Evolutionary conservation across 2,888 invertebrate genomes (phyloP).

Genomic region (Gasteruption jaculator): DNA sequence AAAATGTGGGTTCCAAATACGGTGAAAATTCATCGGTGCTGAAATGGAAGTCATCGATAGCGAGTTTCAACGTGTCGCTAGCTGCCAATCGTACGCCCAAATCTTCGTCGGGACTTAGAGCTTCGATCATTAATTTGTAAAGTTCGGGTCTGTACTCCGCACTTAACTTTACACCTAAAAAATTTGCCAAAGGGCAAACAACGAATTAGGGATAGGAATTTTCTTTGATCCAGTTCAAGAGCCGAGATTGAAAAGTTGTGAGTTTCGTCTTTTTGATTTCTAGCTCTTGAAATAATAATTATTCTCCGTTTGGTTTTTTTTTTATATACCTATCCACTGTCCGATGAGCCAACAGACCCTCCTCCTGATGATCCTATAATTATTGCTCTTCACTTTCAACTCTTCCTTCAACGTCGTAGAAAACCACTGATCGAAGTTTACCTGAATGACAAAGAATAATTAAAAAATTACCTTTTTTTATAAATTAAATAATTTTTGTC

Average conservation of each 20-base stretch:
- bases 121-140: constrained; percentile 72
- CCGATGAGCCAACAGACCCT: constrained; percentile 82
- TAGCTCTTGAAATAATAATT: not conserved
- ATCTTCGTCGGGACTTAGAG: constrained; percentile 74
- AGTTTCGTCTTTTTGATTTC: not conserved
- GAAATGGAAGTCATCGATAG: constrained; percentile 92
- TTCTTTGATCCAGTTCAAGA: not conserved
- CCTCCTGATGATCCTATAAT: constrained; percentile 78
- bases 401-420: constrained; percentile 76
- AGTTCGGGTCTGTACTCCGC: constrained; percentile 73
- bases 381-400: constrained; percentile 74
- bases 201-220: too few relatives aligned
- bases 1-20: constrained; percentile 74
- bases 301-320: too few relatives aligned
- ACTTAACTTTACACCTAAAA: constrained; percentile 70
- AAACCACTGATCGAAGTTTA: constrained; percentile 93
- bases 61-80: constrained; percentile 75
- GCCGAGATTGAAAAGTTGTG: not conserved
- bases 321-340: constrained; percentile 62
- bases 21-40: constrained; percentile 80
- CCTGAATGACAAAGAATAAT: constrained; percentile 50
- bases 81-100: constrained; percentile 85
- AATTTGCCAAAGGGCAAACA: too few relatives aligned
- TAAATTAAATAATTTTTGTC: constrained; percentile 5
- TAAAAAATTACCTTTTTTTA: constrained; percentile 12